phyloP scores from a whole-genome alignment of 2,113 vertebrate species.

The Pollimyrus isidori region DNA sequence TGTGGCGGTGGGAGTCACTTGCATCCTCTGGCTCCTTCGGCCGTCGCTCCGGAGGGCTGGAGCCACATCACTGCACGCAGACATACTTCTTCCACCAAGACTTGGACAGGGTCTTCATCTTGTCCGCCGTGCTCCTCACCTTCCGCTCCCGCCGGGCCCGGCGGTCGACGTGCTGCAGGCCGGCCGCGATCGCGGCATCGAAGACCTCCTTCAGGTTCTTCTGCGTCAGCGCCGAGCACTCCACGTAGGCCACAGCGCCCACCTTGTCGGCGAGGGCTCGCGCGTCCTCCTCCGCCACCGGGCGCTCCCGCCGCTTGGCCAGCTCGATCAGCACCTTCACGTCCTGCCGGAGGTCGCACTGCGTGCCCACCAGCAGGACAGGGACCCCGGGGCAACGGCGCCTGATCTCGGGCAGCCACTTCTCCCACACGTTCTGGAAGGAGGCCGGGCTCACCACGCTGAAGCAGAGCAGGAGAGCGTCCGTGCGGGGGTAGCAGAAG shows the following conservation, averaged over 20 bases:
- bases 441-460: slow-evolving; percentile 74
- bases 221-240: slow-evolving; percentile 74
- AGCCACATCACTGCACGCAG: slow-evolving; percentile 56
- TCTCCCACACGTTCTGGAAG: slow-evolving; percentile 71
- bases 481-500: slow-evolving; percentile 71
- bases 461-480: slow-evolving; percentile 73
- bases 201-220: slow-evolving; percentile 80
- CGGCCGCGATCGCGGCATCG: slow-evolving; percentile 67
- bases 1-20: background rate
- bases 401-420: slow-evolving; percentile 70
- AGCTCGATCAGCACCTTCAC: slow-evolving; percentile 71
- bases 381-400: slow-evolving; percentile 65
- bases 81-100: slow-evolving; percentile 81
- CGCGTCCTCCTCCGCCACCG: slow-evolving; percentile 58
- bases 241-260: slow-evolving; percentile 64
- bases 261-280: slow-evolving; percentile 59
- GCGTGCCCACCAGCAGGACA: slow-evolving; percentile 68
- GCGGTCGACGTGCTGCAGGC: slow-evolving; percentile 55
- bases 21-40: background rate
- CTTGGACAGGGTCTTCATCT: slow-evolving; percentile 74
- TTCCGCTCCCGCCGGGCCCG: slow-evolving; percentile 56
- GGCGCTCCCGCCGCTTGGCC: slow-evolving; percentile 56
- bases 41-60: slow-evolving; percentile 2
- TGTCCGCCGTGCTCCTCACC: slow-evolving; percentile 64
- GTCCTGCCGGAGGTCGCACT: slow-evolving; percentile 71